A percentile compares a stretch with the other conserved stretches of the same genome.
Evolutionary conservation across 2,113 vertebrate genomes (phyloP).

Genomic region (Chloropsis cyanopogon): DNA sequence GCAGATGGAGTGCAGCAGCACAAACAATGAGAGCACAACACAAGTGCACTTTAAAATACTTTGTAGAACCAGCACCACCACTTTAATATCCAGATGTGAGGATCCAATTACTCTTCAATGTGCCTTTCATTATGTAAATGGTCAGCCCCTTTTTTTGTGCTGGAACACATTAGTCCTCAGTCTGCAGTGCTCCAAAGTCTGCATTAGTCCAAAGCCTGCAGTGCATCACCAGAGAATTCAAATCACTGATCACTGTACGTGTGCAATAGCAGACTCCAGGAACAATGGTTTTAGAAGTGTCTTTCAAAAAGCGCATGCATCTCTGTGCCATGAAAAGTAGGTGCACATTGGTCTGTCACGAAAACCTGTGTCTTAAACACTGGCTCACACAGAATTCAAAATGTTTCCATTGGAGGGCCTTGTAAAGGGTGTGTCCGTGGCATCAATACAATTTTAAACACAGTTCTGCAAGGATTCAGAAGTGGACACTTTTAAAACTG

Average conservation of each 20-base stretch:
- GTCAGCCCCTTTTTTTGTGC: neutral
- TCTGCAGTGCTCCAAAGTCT: neutral
- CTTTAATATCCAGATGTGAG: conserved; percentile 51
- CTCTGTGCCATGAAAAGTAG: neutral
- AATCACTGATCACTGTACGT: neutral
- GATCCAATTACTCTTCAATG: neutral
- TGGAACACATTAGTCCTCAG: conserved; percentile 33
- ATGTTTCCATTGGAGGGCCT: neutral
- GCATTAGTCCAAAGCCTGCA: neutral
- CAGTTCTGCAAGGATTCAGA: neutral
- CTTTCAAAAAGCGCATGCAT: neutral
- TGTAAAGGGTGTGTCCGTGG: neutral
- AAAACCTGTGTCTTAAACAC: neutral
- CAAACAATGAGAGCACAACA: neutral
- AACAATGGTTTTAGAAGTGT: neutral
- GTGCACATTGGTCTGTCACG: neutral
- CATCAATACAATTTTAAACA: neutral
- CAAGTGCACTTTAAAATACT: neutral
- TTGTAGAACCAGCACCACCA: conserved; percentile 24
- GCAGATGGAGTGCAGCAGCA: conserved; percentile 54
- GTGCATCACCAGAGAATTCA: neutral
- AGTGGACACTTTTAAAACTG: neutral
- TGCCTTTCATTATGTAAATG: conserved; percentile 50
- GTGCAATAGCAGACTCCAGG: neutral
- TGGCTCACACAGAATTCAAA: neutral